Conservation (phyloP, 2,888 invertebrate genomes). For the Drosophila diplacantha region DNA sequence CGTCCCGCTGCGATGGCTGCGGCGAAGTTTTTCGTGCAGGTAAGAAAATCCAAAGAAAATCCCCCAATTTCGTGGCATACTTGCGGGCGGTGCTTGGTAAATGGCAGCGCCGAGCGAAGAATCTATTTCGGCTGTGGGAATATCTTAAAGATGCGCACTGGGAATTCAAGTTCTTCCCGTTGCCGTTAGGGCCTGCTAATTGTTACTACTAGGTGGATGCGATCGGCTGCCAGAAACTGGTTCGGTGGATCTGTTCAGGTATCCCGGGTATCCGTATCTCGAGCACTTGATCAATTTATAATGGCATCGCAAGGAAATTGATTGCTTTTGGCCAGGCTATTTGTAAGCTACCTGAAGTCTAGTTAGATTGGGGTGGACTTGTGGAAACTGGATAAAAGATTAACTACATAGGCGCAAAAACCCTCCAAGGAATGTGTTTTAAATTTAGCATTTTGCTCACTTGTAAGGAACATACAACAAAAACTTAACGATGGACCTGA, state of each 20-base stretch:
- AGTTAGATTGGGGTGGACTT: constrained; percentile 13
- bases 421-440: not conserved
- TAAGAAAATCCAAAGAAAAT: constrained; percentile 79
- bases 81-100: constrained; percentile 44
- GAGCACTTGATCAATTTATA: constrained; percentile 33
- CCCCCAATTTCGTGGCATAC: constrained; percentile 47
- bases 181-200: constrained; percentile 10
- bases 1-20: constrained; percentile 99
- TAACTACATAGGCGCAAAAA: not conserved
- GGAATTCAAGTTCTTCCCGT: constrained; percentile 14
- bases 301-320: constrained; percentile 47
- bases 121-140: constrained; percentile 2
- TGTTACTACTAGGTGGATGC: not conserved
- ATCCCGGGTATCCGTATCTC: constrained; percentile 18
- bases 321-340: constrained; percentile 51
- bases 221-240: constrained; percentile 14
- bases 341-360: constrained; percentile 33
- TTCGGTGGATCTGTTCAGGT: constrained; percentile 7
- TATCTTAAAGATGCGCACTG: constrained; percentile 12
- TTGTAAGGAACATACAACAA: not conserved
- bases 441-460: not conserved
- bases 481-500: not conserved
- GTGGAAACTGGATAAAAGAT: too few species aligned
- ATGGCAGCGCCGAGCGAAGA: not conserved
- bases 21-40: constrained; percentile 99